These are phyloP conservation scores for Hippocampus kuda DNA, from an alignment of 2,797 vertebrate species.

Conservation along the genomic window DNA sequence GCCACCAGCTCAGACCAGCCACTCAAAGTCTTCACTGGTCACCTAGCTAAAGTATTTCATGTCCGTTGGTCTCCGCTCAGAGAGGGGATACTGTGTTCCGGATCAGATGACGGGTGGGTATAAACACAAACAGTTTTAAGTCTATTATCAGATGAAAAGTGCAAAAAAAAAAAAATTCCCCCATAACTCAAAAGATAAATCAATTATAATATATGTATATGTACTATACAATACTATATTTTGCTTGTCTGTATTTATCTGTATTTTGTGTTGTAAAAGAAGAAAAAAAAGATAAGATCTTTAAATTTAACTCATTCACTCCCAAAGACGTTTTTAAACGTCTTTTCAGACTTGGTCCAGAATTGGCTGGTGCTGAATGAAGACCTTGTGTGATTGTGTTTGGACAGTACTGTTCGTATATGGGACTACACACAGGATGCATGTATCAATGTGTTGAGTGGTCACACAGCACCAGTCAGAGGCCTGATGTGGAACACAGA, in stretches of 20 bases:
- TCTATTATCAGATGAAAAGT: not conserved
- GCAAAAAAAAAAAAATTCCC: not conserved
- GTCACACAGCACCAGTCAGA: conserved; percentile 86
- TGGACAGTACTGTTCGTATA: conserved; percentile 83
- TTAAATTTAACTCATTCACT: not conserved
- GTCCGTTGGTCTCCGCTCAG: conserved; percentile 93
- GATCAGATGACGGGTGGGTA: conserved; percentile 88
- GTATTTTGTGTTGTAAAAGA: not conserved
- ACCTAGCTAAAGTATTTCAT: conserved; percentile 91
- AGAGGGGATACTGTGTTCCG: conserved; percentile 92
- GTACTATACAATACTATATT: not conserved
- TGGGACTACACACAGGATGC: conserved; percentile 97
- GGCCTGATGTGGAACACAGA: conserved; percentile 96
- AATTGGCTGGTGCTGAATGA: too few species aligned
- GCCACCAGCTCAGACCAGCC: conserved; percentile 95
- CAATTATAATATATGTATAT: not conserved
- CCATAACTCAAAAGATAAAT: not conserved
- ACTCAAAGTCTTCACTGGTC: conserved; percentile 86
- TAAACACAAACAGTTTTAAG: not conserved
- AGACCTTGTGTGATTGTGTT: conserved; percentile 7
- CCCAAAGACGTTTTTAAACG: too few species aligned
- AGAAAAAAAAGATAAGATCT: not conserved
- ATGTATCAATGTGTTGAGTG: conserved; percentile 85
- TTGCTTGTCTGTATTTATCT: not conserved
- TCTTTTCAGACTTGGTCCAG: too few species aligned